These are phyloP conservation scores for Andrena praecox DNA, from an alignment of 2,888 invertebrate species.

Conservation along the genomic window DNA sequence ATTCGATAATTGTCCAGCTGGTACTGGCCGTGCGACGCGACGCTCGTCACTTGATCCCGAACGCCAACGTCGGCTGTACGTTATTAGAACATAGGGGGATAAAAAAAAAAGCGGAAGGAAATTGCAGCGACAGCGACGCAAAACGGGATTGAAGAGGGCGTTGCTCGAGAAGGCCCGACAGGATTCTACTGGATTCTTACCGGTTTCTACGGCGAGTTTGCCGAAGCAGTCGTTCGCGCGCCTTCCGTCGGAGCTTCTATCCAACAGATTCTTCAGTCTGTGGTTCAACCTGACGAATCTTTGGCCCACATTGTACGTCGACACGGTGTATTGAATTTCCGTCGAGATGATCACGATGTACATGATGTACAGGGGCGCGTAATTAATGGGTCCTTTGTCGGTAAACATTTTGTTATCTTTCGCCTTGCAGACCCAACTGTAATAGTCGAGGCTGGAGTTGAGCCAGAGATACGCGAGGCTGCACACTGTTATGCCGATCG, in stretches of 20 bases:
- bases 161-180: no score
- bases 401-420: slow-evolving; percentile 61
- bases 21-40: slow-evolving; percentile 49
- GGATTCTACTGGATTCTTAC: slow-evolving; percentile 31
- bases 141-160: no score
- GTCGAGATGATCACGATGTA: slow-evolving; percentile 87
- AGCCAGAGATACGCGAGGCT: slow-evolving; percentile 70
- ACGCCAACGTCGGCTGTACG: slow-evolving; percentile 41
- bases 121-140: no score
- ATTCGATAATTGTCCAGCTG: slow-evolving; percentile 43
- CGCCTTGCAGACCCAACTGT: slow-evolving; percentile 70
- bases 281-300: slow-evolving; percentile 87
- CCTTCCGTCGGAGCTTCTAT: slow-evolving; percentile 19
- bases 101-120: not conserved
- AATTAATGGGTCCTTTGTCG: slow-evolving; percentile 85
- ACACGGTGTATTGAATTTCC: slow-evolving; percentile 88
- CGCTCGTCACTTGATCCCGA: slow-evolving; percentile 57
- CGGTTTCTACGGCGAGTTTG: slow-evolving; percentile 66
- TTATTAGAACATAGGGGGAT: not conserved
- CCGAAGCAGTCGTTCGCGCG: slow-evolving; percentile 70
- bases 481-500: slow-evolving; percentile 70
- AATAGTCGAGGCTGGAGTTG: slow-evolving; percentile 76
- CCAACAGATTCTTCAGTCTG: slow-evolving; percentile 85
- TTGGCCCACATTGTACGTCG: slow-evolving; percentile 87
- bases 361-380: slow-evolving; percentile 87